Base-by-base conservation (phyloP, 2,888 invertebrate genomes). In the Rhingia rostrata region DNA sequence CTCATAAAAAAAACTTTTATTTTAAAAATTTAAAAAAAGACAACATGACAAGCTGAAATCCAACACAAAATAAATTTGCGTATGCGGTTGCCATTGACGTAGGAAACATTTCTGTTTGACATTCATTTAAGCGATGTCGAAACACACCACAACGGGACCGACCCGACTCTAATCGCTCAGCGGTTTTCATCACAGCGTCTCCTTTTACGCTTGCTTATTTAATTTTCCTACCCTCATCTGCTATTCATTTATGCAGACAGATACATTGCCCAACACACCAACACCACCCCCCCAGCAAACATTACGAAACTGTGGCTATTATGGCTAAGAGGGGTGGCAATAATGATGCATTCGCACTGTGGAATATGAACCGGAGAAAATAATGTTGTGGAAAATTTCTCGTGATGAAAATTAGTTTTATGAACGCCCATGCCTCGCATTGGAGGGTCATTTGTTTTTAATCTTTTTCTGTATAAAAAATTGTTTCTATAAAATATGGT, bases 371-470 rank as follows among this genome's bases (percentile, higher is more conserved):
- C 72, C 66, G 72, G 49, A 72, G 66, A 80, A 80, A 70, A 80
- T 80, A 84, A 84, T 84, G 84, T 75, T 80, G 80, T 84, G 84
- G 84, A 84, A 84, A 84, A 84, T 84, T 74, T 56, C 74, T 75
- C 54, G 47, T 84, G 80, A 84, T 80, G 70, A 84, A 84, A 79
- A 84, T 84, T 84, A 84, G 70, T 84, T 80, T 75, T 75, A 70
- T 80, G 74, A 49, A 49, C 56, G 51, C 7, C 35, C 67, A 58
- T 63, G 12, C 63, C 47, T n/a, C 33, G 35, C 30, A 12, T 6
- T n/a, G 32, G 12, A 49, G 30, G 49, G 66, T 22, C 33, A 39
- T 47, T 66, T 73, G 72, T 61, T 67, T 80, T 45, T 37, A 39
- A 12, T 10, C 45, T 41, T 39, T 51, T 66, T 12, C 12, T 49